Conservation (phyloP, 2,888 invertebrate species). For the Arge pagana region DNA sequence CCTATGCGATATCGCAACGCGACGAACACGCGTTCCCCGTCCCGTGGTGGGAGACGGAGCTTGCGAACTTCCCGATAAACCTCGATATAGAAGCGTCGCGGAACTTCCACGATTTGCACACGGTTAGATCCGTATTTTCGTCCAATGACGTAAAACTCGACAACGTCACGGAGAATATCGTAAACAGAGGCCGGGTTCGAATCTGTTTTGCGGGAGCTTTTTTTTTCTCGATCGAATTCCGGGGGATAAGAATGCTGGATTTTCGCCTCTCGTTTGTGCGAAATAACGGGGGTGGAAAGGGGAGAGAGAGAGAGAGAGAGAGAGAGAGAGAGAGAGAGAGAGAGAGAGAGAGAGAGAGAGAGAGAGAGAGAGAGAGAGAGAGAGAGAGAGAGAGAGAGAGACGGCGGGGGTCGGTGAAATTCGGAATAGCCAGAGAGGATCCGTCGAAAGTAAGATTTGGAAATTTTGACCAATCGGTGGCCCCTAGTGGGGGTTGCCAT, state of each 20-base stretch:
- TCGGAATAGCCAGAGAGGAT: constrained; percentile 7
- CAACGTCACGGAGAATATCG: constrained; percentile 23
- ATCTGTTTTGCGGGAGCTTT: not conserved
- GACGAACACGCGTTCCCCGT: not conserved
- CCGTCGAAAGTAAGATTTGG: constrained; percentile 15
- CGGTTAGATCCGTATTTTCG: constrained; percentile 28
- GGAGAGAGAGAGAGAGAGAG: not conserved
- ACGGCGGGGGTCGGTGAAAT: too few relatives aligned
- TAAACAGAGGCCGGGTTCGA: constrained; percentile 24
- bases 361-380: too few relatives aligned
- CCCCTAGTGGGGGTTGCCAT: constrained; percentile 54
- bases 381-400: too few relatives aligned
- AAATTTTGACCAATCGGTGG: constrained; percentile 23
- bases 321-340: too few relatives aligned
- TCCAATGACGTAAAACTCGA: constrained; percentile 26
- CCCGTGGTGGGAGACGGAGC: too few relatives aligned
- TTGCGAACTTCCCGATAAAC: too few relatives aligned
- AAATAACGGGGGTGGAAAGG: not conserved
- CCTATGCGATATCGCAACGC: constrained; percentile 1
- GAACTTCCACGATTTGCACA: too few relatives aligned
- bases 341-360: too few relatives aligned
- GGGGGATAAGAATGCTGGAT: not conserved
- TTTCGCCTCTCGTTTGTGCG: not conserved
- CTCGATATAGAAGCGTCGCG: too few relatives aligned
- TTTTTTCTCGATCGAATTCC: not conserved